Percentiles rank a stretch among this genome's conserved stretches.
phyloP scores from a whole-genome alignment of 1,140 invertebrate genomes.

The Phortica variegata region DNA sequence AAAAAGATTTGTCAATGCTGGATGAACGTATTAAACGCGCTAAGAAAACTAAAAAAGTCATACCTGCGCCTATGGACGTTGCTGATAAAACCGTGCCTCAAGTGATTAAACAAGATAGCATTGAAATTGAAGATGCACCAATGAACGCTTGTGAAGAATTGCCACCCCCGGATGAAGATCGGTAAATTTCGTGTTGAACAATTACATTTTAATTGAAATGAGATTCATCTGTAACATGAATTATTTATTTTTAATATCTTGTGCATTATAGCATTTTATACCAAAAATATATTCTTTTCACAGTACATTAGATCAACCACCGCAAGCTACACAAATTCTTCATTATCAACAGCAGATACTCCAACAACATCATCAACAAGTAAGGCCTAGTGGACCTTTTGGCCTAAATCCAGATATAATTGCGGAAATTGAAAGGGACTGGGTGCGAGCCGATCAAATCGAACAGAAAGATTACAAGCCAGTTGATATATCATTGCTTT shows the following conservation, averaged over 20 bases:
- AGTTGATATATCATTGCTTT: conserved; percentile 60
- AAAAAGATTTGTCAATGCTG: conserved; percentile 90
- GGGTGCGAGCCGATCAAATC: conserved; percentile 49
- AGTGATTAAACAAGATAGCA: conserved; percentile 54
- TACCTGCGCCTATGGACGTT: conserved; percentile 40
- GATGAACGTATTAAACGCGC: conserved; percentile 93
- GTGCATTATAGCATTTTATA: no score
- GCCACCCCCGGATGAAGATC: conserved; percentile 46
- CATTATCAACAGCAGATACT: conserved; percentile 35
- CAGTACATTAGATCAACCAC: conserved; percentile 49
- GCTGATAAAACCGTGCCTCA: conserved; percentile 50
- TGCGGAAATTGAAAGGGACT: conserved; percentile 62
- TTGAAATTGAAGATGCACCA: conserved; percentile 52
- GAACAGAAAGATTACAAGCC: conserved; percentile 56
- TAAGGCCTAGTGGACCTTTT: conserved; percentile 64
- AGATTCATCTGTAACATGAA: not conserved
- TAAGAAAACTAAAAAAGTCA: conserved; percentile 67
- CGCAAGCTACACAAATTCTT: conserved; percentile 30
- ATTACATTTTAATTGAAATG: conserved; percentile 2
- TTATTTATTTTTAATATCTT: not conserved
- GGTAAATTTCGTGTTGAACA: conserved; percentile 25
- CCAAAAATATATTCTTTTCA: not conserved
- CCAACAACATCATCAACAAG: conserved; percentile 38
- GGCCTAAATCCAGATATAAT: conserved; percentile 70
- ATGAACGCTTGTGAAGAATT: conserved; percentile 51